Percentiles rank a stretch among this genome's conserved stretches.
Conservation (phyloP, 1,140 invertebrate species). For the Artemia franciscana region DNA sequence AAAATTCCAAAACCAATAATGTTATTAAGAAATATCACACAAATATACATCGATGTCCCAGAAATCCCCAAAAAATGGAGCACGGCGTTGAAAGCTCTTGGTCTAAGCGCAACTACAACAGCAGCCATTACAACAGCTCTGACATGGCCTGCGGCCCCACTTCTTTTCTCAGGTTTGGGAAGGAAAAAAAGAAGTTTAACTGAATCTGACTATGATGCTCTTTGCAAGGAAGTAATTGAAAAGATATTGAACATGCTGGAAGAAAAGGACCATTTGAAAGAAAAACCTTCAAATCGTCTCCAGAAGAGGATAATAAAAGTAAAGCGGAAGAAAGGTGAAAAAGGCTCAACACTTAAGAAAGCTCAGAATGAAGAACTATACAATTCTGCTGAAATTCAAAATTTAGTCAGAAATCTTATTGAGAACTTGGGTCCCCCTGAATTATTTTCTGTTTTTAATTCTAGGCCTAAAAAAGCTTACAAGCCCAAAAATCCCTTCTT, state of each 20-base stretch:
- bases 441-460: no score
- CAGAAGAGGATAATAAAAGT: no score
- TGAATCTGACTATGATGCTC: background rate
- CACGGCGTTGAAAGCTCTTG: background rate
- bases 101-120: background rate
- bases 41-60: background rate
- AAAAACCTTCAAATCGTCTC: no score
- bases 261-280: no score
- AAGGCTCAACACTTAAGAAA: no score
- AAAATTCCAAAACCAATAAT: background rate
- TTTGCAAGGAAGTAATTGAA: background rate
- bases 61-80: background rate
- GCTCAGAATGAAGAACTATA: no score
- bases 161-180: background rate
- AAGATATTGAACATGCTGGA: background rate
- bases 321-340: no score
- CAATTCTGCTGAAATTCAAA: no score
- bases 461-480: no score
- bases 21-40: background rate
- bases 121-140: background rate
- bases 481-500: no score
- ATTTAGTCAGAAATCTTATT: no score
- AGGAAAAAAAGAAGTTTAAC: background rate
- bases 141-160: background rate
- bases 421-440: no score